Evolutionary conservation across 1,140 invertebrate species (phyloP).

Genomic region (Danaus melanippus): DNA sequence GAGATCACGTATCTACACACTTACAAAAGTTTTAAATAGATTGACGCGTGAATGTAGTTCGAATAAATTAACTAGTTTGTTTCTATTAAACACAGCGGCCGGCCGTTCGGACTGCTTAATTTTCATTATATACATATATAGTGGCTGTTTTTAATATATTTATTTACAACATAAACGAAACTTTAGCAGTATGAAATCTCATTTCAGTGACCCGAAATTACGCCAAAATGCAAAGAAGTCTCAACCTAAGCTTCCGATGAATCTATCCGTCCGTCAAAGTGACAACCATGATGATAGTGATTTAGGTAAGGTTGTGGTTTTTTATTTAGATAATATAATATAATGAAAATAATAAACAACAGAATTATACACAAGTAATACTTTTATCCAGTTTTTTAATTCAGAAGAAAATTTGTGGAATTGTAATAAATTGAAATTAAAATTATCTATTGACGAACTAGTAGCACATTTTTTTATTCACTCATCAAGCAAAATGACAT

Average conservation of each 20-base stretch:
- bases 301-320: constrained; percentile 38
- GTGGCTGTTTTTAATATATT: no score
- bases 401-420: no score
- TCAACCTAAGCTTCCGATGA: constrained; percentile 36
- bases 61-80: constrained; percentile 28
- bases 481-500: no score
- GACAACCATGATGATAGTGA: constrained; percentile 40
- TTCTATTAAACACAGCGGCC: constrained; percentile 4
- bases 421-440: no score
- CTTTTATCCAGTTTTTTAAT: no score
- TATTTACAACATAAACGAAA: no score
- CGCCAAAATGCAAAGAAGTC: constrained; percentile 24
- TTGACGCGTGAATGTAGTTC: constrained; percentile 34
- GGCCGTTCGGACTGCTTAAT: constrained; percentile 13
- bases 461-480: no score
- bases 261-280: constrained; percentile 51
- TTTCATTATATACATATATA: background rate
- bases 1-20: constrained; percentile 2
- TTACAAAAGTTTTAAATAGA: constrained; percentile 43
- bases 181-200: background rate
- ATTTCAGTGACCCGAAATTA: constrained; percentile 33
- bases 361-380: no score
- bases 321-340: no score
- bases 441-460: no score
- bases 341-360: no score